Evolutionary conservation across 2,113 vertebrate genomes (phyloP).

Genomic region (Boulengeromyrus knoepffleri): DNA sequence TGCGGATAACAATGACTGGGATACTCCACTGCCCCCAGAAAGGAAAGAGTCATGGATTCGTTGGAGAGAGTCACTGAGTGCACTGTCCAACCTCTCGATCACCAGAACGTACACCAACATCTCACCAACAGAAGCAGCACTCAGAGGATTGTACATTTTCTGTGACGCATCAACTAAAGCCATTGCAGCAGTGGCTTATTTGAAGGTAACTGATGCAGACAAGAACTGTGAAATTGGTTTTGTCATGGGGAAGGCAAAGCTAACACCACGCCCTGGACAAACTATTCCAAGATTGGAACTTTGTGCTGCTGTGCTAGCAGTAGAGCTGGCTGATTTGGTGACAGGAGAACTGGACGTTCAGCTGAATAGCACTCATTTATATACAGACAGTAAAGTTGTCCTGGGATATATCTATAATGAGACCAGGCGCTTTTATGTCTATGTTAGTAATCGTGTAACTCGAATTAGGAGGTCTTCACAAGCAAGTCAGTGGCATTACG

Average conservation of each 20-base stretch:
- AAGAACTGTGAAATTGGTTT: neutral
- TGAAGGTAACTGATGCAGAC: neutral
- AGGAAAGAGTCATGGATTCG: neutral
- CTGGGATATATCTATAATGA: neutral
- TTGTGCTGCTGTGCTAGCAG: too few relatives aligned
- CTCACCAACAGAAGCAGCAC: neutral
- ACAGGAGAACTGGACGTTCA: too few relatives aligned
- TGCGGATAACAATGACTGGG: conserved; percentile 19
- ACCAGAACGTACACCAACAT: neutral
- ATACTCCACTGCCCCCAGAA: conserved; percentile 10
- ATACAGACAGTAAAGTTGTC: conserved; percentile 14
- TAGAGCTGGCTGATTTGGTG: too few relatives aligned
- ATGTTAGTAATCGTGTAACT: neutral
- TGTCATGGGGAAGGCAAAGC: conserved; percentile 5
- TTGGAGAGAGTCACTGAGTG: conserved; percentile 10
- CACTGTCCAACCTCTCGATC: conserved; percentile 1
- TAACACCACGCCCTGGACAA: neutral
- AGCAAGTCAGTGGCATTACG: neutral
- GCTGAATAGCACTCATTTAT: neutral
- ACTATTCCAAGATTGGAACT: neutral
- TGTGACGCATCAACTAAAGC: conserved; percentile 8
- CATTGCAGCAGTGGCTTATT: neutral
- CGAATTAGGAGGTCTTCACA: neutral
- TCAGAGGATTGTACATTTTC: conserved; percentile 19
- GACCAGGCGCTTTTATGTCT: neutral